These are phyloP conservation scores for Sussaba pulchella DNA, from an alignment of 2,888 invertebrate genomes.

Conservation along the genomic window DNA sequence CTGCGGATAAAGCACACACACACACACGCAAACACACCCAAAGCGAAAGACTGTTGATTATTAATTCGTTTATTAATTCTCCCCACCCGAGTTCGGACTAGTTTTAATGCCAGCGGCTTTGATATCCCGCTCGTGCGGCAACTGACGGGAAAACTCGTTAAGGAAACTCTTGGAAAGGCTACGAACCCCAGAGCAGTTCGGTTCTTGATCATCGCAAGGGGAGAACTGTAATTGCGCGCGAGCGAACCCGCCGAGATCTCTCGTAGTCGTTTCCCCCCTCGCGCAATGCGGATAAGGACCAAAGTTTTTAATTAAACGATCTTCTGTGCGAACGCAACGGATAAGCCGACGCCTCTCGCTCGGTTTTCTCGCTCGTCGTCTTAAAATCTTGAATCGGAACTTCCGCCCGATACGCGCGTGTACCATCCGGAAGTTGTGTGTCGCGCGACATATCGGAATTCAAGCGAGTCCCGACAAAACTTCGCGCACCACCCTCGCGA, in stretches of 20 bases:
- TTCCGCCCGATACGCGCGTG: no score
- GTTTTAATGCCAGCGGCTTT: slow-evolving; percentile 42
- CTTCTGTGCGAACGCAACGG: slow-evolving; percentile 43
- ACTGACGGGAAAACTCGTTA: slow-evolving; percentile 68
- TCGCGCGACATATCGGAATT: no score
- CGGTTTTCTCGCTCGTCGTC: no score
- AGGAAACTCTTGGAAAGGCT: slow-evolving; percentile 63
- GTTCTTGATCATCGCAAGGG: slow-evolving; percentile 73
- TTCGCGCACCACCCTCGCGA: no score
- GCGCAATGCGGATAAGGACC: slow-evolving; percentile 40
- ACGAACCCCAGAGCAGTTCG: slow-evolving; percentile 35
- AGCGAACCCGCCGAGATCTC: slow-evolving; percentile 35
- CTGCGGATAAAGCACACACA: slow-evolving; percentile 14
- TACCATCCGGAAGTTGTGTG: no score
- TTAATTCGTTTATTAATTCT: slow-evolving; percentile 75
- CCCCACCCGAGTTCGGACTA: slow-evolving; percentile 64
- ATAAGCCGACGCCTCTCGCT: slow-evolving; percentile 10
- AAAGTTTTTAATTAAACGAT: slow-evolving; percentile 69
- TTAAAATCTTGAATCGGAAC: no score
- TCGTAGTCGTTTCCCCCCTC: slow-evolving; percentile 30
- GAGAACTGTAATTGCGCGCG: slow-evolving; percentile 61
- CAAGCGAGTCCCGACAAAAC: no score
- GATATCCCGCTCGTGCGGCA: slow-evolving; percentile 31
- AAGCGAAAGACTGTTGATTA: slow-evolving; percentile 64
- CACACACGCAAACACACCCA: not conserved